A percentile compares a stretch with the other conserved stretches of the same genome.
Conservation (phyloP, 2,113 vertebrate genomes). For the Scomber colias region DNA sequence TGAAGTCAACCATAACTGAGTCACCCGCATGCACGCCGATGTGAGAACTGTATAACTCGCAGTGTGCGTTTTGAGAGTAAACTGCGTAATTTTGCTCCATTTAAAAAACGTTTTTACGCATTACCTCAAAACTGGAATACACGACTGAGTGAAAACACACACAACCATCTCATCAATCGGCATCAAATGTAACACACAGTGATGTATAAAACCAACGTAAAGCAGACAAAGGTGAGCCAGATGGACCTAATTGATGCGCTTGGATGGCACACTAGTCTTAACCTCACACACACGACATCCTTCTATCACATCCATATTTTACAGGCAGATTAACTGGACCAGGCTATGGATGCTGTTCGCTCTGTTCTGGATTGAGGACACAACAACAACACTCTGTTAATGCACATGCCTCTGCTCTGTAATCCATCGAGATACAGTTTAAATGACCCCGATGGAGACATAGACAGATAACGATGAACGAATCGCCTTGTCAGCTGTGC, state of each 20-base stretch:
- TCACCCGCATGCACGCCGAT: not conserved
- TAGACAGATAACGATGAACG: not conserved
- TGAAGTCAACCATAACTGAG: not conserved
- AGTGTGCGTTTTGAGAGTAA: not conserved
- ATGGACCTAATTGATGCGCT: not conserved
- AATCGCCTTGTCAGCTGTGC: constrained; percentile 16
- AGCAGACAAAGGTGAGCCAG: not conserved
- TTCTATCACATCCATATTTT: not conserved
- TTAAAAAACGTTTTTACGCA: constrained; percentile 8
- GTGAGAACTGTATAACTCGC: not conserved
- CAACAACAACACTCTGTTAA: not conserved
- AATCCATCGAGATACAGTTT: not conserved
- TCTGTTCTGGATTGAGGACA: not conserved
- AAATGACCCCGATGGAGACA: constrained; percentile 35
- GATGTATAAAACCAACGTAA: not conserved
- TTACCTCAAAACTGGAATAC: not conserved
- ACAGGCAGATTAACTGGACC: constrained; percentile 17
- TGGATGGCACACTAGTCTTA: not conserved
- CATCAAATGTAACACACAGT: not conserved
- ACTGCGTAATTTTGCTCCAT: too few relatives aligned
- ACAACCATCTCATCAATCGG: not conserved
- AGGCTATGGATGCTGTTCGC: not conserved
- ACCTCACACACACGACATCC: not conserved
- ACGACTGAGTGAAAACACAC: not conserved
- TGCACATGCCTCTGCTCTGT: not conserved